These are phyloP conservation scores for Watsonalla binaria DNA, from an alignment of 2,888 invertebrate species.

Conservation along the genomic window DNA sequence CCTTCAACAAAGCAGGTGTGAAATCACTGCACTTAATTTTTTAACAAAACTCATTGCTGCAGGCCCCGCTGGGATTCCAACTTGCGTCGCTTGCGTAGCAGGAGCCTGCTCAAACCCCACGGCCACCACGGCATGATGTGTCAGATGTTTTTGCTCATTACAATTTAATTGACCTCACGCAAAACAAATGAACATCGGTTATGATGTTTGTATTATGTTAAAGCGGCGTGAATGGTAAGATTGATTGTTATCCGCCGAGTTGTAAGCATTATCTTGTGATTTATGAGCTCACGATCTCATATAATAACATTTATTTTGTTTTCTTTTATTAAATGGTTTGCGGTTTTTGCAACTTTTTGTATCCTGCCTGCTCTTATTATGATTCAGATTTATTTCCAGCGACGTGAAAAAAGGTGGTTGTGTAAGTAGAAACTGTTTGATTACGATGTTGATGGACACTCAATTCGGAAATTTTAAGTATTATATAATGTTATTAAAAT, in stretches of 20 bases:
- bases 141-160: not conserved
- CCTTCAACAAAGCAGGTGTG: too few relatives aligned
- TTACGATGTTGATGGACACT: too few relatives aligned
- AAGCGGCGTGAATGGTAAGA: not conserved
- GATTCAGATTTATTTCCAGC: not conserved
- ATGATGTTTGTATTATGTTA: not conserved
- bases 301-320: not conserved
- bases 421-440: too few relatives aligned
- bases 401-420: too few relatives aligned
- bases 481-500: too few relatives aligned
- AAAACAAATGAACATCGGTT: not conserved
- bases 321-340: not conserved
- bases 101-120: too few relatives aligned
- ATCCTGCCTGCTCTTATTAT: not conserved
- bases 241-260: not conserved
- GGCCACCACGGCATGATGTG: too few relatives aligned
- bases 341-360: not conserved
- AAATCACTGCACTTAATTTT: too few relatives aligned
- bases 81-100: too few relatives aligned
- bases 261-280: not conserved
- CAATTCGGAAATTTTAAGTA: too few relatives aligned
- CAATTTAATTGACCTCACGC: not conserved
- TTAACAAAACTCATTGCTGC: too few relatives aligned
- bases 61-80: too few relatives aligned
- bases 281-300: not conserved